Conservation (phyloP, 53 echinoderm and acorn worm species). For the Mesocentrotus franciscanus region DNA sequence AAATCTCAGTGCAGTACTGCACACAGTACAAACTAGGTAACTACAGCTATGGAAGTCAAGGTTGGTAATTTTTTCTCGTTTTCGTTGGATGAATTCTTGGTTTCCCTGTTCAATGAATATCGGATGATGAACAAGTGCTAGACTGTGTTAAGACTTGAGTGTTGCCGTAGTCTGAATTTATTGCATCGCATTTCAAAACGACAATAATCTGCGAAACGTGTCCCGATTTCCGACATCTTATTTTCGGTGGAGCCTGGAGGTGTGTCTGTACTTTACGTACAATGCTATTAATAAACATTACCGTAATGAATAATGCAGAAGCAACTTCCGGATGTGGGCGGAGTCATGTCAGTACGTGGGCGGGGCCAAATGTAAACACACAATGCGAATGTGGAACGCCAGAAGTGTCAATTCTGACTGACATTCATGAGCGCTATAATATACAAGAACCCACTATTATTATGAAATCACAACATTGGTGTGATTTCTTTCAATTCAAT, state of each 20-base stretch:
- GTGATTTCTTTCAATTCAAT: too few species aligned
- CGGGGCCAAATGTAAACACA: too few species aligned
- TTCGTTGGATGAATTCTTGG: background rate
- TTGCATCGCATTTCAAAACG: background rate
- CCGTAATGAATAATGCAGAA: background rate
- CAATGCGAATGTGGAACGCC: too few species aligned
- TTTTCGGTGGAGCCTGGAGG: background rate
- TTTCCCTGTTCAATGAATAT: background rate
- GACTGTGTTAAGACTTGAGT: too few species aligned
- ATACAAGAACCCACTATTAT: too few species aligned
- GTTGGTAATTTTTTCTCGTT: background rate
- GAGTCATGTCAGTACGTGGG: background rate
- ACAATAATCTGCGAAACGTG: background rate
- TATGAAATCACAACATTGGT: too few species aligned
- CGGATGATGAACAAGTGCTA: background rate
- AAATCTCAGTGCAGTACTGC: background rate
- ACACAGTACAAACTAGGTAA: too few species aligned
- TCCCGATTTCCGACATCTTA: background rate
- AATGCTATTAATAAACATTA: background rate
- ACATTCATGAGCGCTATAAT: too few species aligned
- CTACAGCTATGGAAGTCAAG: background rate
- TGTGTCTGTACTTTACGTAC: background rate
- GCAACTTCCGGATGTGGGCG: background rate
- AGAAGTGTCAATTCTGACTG: too few species aligned
- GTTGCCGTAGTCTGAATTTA: too few species aligned